Evolutionary conservation across 2,888 invertebrate genomes (phyloP).

Genomic region (Augochlorella aurata): DNA sequence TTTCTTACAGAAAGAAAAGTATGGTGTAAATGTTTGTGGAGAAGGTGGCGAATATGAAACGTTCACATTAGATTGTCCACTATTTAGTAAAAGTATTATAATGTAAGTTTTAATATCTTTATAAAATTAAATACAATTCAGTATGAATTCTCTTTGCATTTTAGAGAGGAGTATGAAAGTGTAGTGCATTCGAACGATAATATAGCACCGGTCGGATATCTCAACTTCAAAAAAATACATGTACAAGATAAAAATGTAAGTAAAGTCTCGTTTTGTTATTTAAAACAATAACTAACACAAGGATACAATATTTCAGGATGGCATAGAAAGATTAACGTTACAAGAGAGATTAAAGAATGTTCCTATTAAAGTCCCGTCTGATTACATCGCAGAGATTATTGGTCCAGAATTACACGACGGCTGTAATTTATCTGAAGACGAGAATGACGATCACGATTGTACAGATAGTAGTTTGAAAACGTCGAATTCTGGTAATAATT

Average conservation of each 20-base stretch:
- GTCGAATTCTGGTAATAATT: slow-evolving; percentile 75
- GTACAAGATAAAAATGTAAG: slow-evolving; percentile 86
- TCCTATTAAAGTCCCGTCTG: slow-evolving; percentile 77
- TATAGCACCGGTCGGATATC: slow-evolving; percentile 96
- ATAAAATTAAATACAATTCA: background rate
- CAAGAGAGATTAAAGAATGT: slow-evolving; percentile 78
- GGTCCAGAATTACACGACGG: slow-evolving; percentile 80
- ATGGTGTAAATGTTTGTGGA: slow-evolving; percentile 97
- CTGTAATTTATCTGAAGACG: slow-evolving; percentile 80
- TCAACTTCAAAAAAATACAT: slow-evolving; percentile 92
- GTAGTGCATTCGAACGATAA: slow-evolving; percentile 95
- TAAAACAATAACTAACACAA: slow-evolving; percentile 19
- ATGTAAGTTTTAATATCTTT: slow-evolving; percentile 87
- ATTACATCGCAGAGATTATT: slow-evolving; percentile 80
- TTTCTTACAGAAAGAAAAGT: slow-evolving; percentile 89
- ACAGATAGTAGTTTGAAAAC: slow-evolving; percentile 76
- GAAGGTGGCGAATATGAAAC: slow-evolving; percentile 99
- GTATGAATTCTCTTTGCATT: slow-evolving; percentile 69
- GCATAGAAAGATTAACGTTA: slow-evolving; percentile 75
- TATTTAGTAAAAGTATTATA: slow-evolving; percentile 94
- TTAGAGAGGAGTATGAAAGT: slow-evolving; percentile 92
- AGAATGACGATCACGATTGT: slow-evolving; percentile 76
- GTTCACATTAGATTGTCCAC: slow-evolving; percentile 97
- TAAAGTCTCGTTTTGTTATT: slow-evolving; percentile 33
- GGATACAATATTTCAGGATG: slow-evolving; percentile 69